Percentiles rank a stretch among this genome's conserved stretches.
Conservation (phyloP, 1,140 invertebrate species). For the Pseudomyrmex gracilis region DNA sequence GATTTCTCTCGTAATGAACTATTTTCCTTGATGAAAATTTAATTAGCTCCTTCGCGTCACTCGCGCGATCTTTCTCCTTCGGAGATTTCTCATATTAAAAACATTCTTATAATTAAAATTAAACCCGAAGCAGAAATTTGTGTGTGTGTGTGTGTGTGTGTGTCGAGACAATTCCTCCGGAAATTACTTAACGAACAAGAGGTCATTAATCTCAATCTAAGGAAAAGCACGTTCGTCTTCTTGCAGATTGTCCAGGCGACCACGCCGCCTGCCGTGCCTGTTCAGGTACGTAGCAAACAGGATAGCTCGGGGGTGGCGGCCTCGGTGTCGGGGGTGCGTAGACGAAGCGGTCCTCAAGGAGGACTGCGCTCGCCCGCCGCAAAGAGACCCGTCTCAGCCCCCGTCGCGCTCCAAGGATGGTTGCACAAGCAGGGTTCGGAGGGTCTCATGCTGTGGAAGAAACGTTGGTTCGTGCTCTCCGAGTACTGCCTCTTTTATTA, state of each 20-base stretch:
- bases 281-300: slow-evolving; percentile 78
- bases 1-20: neutral
- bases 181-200: slow-evolving; percentile 7
- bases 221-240: neutral
- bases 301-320: slow-evolving; percentile 85
- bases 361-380: slow-evolving; percentile 91
- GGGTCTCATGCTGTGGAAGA: slow-evolving; percentile 96
- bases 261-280: slow-evolving; percentile 74
- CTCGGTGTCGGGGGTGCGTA: slow-evolving; percentile 87
- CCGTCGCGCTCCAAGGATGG: slow-evolving; percentile 95
- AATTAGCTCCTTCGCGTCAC: neutral
- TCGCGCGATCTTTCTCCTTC: neutral
- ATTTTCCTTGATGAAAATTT: neutral
- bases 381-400: slow-evolving; percentile 91
- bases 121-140: neutral
- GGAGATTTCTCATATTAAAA: neutral
- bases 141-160: too few species aligned
- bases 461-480: slow-evolving; percentile 97
- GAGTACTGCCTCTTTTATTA: slow-evolving; percentile 98
- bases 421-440: slow-evolving; percentile 96
- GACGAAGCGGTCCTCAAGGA: slow-evolving; percentile 88
- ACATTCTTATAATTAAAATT: neutral
- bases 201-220: slow-evolving; percentile 2
- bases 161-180: neutral
- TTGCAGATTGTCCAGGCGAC: slow-evolving; percentile 80